These are phyloP conservation scores for Diorhabda carinulata DNA, from an alignment of 1,140 invertebrate species.

Conservation along the genomic window DNA sequence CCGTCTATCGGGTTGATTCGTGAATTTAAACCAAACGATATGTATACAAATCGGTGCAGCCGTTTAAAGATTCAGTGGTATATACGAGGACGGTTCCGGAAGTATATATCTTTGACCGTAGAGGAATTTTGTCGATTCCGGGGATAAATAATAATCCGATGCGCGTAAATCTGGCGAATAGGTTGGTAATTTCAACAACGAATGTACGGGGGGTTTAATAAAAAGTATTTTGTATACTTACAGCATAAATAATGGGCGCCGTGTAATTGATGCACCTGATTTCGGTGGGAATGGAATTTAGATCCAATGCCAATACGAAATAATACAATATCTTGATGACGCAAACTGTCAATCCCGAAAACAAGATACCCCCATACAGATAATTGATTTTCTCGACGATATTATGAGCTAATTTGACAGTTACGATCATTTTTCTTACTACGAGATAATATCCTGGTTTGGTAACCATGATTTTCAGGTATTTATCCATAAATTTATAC, in stretches of 20 bases:
- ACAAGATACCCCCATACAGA: slow-evolving; percentile 8
- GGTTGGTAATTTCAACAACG: not conserved
- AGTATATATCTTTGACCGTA: not conserved
- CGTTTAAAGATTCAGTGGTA: not conserved
- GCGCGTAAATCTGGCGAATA: not conserved
- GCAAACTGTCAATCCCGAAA: not conserved
- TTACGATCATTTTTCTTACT: not conserved
- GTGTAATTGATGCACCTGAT: not conserved
- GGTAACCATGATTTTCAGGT: not conserved
- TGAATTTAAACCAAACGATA: not conserved
- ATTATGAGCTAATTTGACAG: not conserved
- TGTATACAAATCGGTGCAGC: not conserved
- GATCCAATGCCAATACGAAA: not conserved
- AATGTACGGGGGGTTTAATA: not conserved
- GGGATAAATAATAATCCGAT: not conserved
- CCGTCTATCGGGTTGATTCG: not conserved
- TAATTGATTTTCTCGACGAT: not conserved
- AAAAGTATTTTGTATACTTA: not conserved
- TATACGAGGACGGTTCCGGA: not conserved
- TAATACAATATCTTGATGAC: slow-evolving; percentile 5
- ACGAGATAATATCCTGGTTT: not conserved
- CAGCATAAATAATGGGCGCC: not conserved
- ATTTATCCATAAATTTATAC: not conserved
- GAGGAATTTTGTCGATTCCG: not conserved
- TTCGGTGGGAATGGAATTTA: not conserved